Conservation (phyloP, 2,888 invertebrate genomes). For the Synergus laeviventris region DNA sequence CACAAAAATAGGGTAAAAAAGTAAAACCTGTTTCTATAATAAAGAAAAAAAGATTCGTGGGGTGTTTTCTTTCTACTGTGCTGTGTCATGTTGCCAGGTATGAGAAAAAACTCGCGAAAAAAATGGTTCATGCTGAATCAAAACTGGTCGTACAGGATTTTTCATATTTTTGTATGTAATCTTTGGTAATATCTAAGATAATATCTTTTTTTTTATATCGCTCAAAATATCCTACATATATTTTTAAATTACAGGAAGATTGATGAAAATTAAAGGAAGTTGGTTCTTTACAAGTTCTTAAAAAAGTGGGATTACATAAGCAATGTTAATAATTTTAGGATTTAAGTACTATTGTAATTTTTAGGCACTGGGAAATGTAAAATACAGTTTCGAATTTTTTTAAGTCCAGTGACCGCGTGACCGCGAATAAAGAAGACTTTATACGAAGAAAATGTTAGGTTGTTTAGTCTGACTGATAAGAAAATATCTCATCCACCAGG, state of each 20-base stretch:
- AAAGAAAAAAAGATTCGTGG: conserved; percentile 3
- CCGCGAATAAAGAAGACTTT: conserved; percentile 14
- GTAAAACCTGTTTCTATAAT: neutral
- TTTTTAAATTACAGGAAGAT: neutral
- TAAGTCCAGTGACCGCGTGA: conserved; percentile 29
- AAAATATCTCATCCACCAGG: conserved; percentile 11
- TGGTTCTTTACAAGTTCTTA: neutral
- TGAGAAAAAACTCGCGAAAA: neutral
- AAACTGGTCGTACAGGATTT: conserved; percentile 14
- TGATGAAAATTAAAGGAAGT: neutral
- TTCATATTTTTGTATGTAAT: neutral
- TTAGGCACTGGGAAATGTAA: neutral
- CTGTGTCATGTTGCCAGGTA: conserved; percentile 26
- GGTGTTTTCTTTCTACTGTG: conserved; percentile 7
- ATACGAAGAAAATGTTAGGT: neutral
- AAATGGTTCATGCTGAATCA: conserved; percentile 8
- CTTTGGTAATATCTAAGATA: too few relatives aligned
- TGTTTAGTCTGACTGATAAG: conserved; percentile 20
- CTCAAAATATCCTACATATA: neutral
- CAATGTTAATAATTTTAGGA: neutral
- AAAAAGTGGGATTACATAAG: neutral
- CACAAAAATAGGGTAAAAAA: neutral
- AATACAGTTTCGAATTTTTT: neutral
- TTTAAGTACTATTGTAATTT: neutral
- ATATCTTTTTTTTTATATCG: too few relatives aligned